phyloP scores from a whole-genome alignment of 2,113 vertebrate species.

The Gymnorhina tibicen region DNA sequence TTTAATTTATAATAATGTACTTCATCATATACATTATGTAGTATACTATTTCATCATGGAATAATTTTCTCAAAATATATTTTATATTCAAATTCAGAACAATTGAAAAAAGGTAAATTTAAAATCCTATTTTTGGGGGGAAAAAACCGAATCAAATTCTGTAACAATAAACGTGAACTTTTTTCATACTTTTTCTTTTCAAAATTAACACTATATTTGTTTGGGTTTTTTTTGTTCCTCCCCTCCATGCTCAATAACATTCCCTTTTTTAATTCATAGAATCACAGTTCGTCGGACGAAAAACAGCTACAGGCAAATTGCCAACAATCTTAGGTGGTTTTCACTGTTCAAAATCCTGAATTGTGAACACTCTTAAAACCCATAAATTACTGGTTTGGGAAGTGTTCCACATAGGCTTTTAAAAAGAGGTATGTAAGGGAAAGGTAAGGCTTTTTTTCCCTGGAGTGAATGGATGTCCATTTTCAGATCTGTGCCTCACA shows the following conservation, averaged over 20 bases:
- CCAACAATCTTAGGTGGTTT: background rate
- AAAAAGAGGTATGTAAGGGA: background rate
- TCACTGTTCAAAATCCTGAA: background rate
- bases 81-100: background rate
- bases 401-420: background rate
- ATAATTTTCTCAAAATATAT: background rate
- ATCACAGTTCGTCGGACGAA: background rate
- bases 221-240: background rate
- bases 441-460: background rate
- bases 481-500: background rate
- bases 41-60: background rate
- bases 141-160: background rate
- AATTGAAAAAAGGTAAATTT: background rate
- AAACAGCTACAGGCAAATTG: background rate
- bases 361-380: background rate
- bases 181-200: background rate
- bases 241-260: background rate
- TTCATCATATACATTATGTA: background rate
- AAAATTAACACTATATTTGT: background rate
- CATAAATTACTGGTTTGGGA: background rate
- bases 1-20: background rate
- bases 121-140: rapidly evolving
- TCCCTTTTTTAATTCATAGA: background rate
- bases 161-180: background rate
- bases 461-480: background rate